These are phyloP conservation scores for Numenius arquata DNA, from an alignment of 2,113 vertebrate genomes.

Conservation along the genomic window DNA sequence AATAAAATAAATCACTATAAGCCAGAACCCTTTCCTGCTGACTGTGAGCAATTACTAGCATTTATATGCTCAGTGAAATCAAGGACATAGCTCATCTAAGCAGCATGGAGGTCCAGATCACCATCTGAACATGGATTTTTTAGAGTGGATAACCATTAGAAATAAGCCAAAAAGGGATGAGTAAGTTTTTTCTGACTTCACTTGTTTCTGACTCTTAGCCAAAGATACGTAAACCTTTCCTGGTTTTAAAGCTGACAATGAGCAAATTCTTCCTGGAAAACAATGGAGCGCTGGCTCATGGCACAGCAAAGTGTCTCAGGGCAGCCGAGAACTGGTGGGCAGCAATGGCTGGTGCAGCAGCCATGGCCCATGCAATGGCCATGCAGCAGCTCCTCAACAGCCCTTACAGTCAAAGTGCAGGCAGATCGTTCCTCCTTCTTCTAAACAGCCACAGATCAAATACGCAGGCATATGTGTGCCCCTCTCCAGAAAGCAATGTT, in stretches of 20 bases:
- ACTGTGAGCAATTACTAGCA: neutral
- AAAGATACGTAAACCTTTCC: neutral
- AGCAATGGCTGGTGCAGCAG: neutral
- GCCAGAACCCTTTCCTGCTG: neutral
- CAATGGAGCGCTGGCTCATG: neutral
- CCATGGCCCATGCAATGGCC: neutral
- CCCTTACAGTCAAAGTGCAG: neutral
- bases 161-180: neutral
- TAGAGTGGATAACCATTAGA: neutral
- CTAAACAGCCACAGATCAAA: neutral
- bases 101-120: neutral
- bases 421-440: neutral
- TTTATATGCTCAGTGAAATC: neutral
- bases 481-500: neutral
- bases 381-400: neutral
- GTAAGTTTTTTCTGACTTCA: neutral
- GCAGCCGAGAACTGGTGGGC: neutral
- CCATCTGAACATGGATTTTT: neutral
- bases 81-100: neutral
- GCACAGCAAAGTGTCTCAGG: neutral
- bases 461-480: rapidly evolving
- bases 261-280: neutral
- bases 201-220: neutral
- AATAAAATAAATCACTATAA: constrained; percentile 22
- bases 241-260: neutral